Conservation (phyloP, 1,140 invertebrate genomes). For the Antheraea pernyi region DNA sequence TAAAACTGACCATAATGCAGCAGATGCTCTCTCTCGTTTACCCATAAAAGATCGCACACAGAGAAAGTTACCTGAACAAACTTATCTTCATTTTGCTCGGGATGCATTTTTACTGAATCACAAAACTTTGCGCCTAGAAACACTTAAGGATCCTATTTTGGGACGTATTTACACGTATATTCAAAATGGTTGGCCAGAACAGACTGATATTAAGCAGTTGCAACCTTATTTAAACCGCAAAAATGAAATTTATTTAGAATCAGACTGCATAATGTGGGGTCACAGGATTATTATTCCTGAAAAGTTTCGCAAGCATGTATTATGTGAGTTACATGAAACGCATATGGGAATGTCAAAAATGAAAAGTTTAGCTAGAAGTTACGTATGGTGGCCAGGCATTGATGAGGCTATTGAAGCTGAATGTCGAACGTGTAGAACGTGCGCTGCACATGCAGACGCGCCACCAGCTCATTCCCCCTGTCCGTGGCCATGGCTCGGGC, state of each 20-base stretch:
- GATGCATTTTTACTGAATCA: conserved; percentile 21
- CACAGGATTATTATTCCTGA: conserved; percentile 35
- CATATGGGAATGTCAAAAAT: conserved; percentile 37
- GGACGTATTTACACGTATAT: conserved; percentile 18
- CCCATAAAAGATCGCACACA: not conserved
- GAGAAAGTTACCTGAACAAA: conserved; percentile 24
- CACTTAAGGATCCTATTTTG: conserved; percentile 4
- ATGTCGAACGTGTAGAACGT: conserved; percentile 18
- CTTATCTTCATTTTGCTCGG: conserved; percentile 25
- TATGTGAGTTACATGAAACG: conserved; percentile 28
- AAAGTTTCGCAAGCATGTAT: conserved; percentile 19
- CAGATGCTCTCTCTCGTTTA: conserved; percentile 21
- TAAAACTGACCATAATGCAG: conserved; percentile 7
- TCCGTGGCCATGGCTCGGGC: conserved; percentile 10
- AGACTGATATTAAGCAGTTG: too few species aligned
- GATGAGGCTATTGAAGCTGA: conserved; percentile 9
- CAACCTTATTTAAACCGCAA: conserved; percentile 24
- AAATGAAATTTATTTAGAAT: conserved; percentile 25
- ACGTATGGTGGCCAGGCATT: conserved; percentile 16
- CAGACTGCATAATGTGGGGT: conserved; percentile 32
- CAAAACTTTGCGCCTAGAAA: conserved; percentile 31
- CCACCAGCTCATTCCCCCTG: conserved; percentile 3
- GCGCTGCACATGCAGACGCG: conserved; percentile 14
- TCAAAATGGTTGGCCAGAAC: conserved; percentile 24
- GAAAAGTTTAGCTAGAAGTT: conserved; percentile 29